These are phyloP conservation scores for Synanthedon myopaeformis DNA, from an alignment of 2,888 invertebrate species.

Conservation along the genomic window DNA sequence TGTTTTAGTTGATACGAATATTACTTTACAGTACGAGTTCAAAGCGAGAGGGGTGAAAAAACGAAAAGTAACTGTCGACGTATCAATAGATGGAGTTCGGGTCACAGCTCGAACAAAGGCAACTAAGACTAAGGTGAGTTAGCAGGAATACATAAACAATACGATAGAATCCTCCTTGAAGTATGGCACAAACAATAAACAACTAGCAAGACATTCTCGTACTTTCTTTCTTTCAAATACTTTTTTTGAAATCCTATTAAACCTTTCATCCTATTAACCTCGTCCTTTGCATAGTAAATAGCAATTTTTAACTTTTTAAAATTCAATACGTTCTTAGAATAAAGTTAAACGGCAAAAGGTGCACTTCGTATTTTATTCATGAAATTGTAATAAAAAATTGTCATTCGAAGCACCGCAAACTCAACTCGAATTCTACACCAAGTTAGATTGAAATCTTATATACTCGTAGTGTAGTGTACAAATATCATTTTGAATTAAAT, in stretches of 20 bases:
- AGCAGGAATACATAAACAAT: too few species aligned
- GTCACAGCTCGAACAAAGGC: conserved; percentile 86
- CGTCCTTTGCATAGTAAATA: too few species aligned
- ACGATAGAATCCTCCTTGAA: too few species aligned
- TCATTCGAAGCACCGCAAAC: not conserved
- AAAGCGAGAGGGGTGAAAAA: conserved; percentile 98
- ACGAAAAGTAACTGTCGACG: conserved; percentile 94
- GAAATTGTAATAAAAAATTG: not conserved
- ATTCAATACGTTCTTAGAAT: too few species aligned
- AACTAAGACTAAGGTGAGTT: conserved; percentile 27
- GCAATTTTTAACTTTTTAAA: too few species aligned
- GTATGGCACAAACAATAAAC: too few species aligned
- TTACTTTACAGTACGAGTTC: conserved; percentile 91
- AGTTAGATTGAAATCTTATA: conserved; percentile 33
- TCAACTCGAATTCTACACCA: conserved; percentile 15
- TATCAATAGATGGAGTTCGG: conserved; percentile 95
- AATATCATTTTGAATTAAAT: too few species aligned
- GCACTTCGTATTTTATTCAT: not conserved
- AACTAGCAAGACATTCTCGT: too few species aligned
- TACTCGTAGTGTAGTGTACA: too few species aligned
- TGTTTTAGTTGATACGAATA: not conserved
- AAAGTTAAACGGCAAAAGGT: not conserved
- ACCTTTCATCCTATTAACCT: too few species aligned
- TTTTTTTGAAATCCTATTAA: too few species aligned
- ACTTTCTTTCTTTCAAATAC: too few species aligned